phyloP scores from a whole-genome alignment of 2,797 vertebrate genomes.

The Erpetoichthys calabaricus region DNA sequence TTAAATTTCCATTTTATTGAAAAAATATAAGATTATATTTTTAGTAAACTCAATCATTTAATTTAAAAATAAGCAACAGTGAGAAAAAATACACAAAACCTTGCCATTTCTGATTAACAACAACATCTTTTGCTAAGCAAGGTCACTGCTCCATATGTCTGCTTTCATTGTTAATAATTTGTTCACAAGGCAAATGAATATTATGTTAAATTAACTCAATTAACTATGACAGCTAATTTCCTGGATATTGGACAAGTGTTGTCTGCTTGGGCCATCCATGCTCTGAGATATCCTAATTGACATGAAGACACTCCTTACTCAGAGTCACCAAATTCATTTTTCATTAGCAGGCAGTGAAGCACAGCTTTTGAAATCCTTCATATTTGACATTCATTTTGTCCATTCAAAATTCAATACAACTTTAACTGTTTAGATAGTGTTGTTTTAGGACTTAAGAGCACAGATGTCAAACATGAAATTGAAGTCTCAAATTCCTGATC shows the following conservation, averaged over 20 bases:
- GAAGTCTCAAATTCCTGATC: too few species aligned
- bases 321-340: neutral
- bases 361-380: too few species aligned
- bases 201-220: conserved; percentile 39
- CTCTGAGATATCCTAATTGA: conserved; percentile 15
- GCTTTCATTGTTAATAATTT: conserved; percentile 34
- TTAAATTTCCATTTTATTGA: too few species aligned
- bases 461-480: too few species aligned
- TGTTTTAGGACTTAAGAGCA: too few species aligned
- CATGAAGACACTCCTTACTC: conserved; percentile 17
- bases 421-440: too few species aligned
- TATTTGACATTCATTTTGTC: too few species aligned
- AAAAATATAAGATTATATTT: too few species aligned
- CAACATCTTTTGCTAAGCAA: conserved; percentile 17
- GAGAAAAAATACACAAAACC: neutral
- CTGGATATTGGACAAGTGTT: conserved; percentile 30
- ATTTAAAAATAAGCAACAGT: neutral
- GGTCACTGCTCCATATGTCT: conserved; percentile 36
- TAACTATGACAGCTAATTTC: conserved; percentile 48
- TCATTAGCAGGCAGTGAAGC: neutral
- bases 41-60: too few species aligned
- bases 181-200: conserved; percentile 25
- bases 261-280: conserved; percentile 5
- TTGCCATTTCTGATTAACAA: conserved; percentile 2
- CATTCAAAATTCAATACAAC: too few species aligned